Percentiles rank a stretch among this genome's conserved stretches.
Evolutionary conservation across 30 jellyfish, hydroid and myxozoan species (phyloP).

Genomic region (Sanderia malayensis): DNA sequence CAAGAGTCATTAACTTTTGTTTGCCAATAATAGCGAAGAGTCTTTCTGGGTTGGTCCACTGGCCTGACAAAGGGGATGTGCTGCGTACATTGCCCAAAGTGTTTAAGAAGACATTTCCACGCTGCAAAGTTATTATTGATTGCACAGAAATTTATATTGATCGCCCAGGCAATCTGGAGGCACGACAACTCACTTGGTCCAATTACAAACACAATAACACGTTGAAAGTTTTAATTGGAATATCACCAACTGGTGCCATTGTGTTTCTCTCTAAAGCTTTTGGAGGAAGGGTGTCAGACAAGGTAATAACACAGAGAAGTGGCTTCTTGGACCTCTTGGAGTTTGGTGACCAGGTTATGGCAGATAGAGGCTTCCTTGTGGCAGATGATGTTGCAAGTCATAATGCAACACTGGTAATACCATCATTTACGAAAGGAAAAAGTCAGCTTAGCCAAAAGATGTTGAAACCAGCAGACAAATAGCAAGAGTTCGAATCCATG

Average conservation of each 20-base stretch:
- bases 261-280: slow-evolving; percentile 37
- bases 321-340: too few species aligned
- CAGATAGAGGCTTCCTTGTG: too few species aligned
- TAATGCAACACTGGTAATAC: slow-evolving; percentile 39
- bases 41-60: not conserved
- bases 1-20: not conserved
- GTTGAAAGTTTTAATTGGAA: not conserved
- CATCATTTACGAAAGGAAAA: slow-evolving; percentile 68
- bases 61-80: slow-evolving; percentile 9
- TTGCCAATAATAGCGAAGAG: slow-evolving; percentile 1
- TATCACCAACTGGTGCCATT: too few species aligned
- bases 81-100: slow-evolving; percentile 5
- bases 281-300: slow-evolving; percentile 48
- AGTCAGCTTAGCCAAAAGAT: slow-evolving; percentile 27
- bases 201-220: slow-evolving; percentile 30
- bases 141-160: too few species aligned
- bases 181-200: slow-evolving; percentile 25
- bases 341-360: too few species aligned
- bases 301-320: too few species aligned
- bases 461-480: slow-evolving; percentile 11
- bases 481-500: slow-evolving; percentile 25
- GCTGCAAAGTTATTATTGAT: slow-evolving; percentile 19
- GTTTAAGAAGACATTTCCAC: not conserved
- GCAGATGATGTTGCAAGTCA: too few species aligned
- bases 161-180: not conserved